phyloP scores from a whole-genome alignment of 2,888 invertebrate species.

The Parascotia fuliginaria region DNA sequence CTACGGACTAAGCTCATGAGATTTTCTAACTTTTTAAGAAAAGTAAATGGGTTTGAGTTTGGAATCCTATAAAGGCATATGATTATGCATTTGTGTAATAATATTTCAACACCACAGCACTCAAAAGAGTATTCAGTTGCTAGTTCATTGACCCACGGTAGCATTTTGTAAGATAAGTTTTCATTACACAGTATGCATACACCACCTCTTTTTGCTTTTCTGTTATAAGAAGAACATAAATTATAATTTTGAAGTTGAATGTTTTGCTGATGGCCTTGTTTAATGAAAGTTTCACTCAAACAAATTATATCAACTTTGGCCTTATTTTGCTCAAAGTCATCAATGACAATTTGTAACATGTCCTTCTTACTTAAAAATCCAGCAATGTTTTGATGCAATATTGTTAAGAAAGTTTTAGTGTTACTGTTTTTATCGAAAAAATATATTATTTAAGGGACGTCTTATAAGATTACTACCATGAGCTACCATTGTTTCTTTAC shows the following conservation, averaged over 20 bases:
- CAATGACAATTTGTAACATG: neutral
- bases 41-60: too few species aligned
- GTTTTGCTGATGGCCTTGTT: neutral
- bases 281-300: neutral
- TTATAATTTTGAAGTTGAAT: neutral
- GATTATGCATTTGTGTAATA: too few species aligned
- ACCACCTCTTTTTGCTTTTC: too few species aligned
- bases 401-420: neutral
- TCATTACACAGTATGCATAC: too few species aligned
- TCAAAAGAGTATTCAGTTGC: too few species aligned
- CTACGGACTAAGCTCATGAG: too few species aligned
- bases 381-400: neutral
- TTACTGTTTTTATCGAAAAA: too few species aligned
- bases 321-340: neutral
- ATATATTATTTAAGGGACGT: neutral
- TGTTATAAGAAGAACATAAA: neutral
- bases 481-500: neutral
- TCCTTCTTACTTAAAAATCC: neutral
- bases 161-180: too few species aligned
- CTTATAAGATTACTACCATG: neutral
- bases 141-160: too few species aligned
- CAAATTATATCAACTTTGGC: neutral
- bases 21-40: too few species aligned
- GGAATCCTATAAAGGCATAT: too few species aligned
- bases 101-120: too few species aligned